Evolutionary conservation across 2,113 vertebrate genomes (phyloP), one percentile per base, ranked within the genome.

Genomic region (Machaerirhynchus nigripectus): DNA sequence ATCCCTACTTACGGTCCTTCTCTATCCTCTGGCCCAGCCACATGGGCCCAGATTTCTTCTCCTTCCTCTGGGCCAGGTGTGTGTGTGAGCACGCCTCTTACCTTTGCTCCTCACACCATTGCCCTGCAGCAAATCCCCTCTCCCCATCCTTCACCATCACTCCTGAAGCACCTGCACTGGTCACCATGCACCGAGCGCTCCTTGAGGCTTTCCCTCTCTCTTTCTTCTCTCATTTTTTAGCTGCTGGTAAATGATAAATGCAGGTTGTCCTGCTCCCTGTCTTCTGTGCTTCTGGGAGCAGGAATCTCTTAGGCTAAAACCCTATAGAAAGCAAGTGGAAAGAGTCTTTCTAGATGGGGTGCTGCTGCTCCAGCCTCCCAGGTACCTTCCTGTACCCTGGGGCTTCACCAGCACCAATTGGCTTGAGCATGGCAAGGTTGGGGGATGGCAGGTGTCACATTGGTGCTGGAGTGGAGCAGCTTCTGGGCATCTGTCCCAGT

Each of bases 131-230:
- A 71, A 76, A 22, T 7, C 30, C 49, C 31, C 8, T 64, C 84
- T 64, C 61, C 74, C 39, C 7, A 5, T 47, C 50, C 26, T 52
- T 84, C 59, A 7, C 44, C 42, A 6, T 40, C 3, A 1, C 33
- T 86, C 11, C 49, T 31, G 75, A 57, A 46, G 56, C 2, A 0
- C 24, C 50, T 33, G 2, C 28, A 50, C 30, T 0, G 1, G 20
- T 44, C 65, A 65, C 59, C 30, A 6, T 2, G 2, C 28, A 30
- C 77, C 0, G 0, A 9, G 20, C 0, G 0, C 39, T 89, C 61
- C 61, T 57, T 5, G 3, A 71, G 42, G 35, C 28, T 80, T 73
- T 59, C 31, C 33, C 31, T 28, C 46, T 47, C 53, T 68, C 27
- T 31, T 49, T 19, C 35, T 63, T 50, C 24, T 77, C 23, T 70